A percentile compares a stretch with the other conserved stretches of the same genome.
phyloP scores from a whole-genome alignment of 2,113 vertebrate species.

The Sturnira hondurensis region DNA sequence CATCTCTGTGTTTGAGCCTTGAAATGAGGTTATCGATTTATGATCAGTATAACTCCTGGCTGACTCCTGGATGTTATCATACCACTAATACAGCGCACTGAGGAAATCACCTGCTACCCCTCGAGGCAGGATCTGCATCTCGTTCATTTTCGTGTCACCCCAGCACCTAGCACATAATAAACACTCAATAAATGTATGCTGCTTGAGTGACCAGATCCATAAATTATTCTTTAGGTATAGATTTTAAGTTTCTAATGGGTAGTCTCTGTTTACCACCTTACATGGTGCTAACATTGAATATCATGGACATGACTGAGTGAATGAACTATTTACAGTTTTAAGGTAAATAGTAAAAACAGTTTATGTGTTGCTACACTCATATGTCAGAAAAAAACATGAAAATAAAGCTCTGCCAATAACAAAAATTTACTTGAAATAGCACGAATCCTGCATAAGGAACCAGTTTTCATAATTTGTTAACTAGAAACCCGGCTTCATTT shows the following conservation, averaged over 20 bases:
- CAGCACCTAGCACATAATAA: not conserved
- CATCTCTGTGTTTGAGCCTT: conserved; percentile 33
- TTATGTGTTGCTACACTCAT: not conserved
- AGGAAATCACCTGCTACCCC: conserved; percentile 18
- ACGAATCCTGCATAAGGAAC: not conserved
- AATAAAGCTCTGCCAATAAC: not conserved
- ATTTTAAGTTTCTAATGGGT: conserved; percentile 25
- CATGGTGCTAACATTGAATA: not conserved
- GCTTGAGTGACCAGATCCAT: not conserved
- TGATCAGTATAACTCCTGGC: conserved; percentile 43
- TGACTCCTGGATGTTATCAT: conserved; percentile 27
- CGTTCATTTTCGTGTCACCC: not conserved
- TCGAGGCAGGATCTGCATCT: not conserved
- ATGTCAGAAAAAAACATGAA: not conserved
- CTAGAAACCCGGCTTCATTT: not conserved
- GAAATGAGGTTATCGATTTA: conserved; percentile 69
- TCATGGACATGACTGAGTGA: not conserved
- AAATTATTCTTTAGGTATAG: not conserved
- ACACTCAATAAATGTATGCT: conserved; percentile 35
- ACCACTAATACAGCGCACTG: conserved; percentile 3
- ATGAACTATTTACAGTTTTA: not conserved
- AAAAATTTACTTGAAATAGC: not conserved
- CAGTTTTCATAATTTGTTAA: conserved; percentile 10
- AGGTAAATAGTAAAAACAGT: not conserved
- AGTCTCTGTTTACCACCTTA: not conserved